A percentile compares a stretch with the other conserved stretches of the same genome.
Conservation (phyloP, 2,888 invertebrate species). For the Mactromeris polynyma region DNA sequence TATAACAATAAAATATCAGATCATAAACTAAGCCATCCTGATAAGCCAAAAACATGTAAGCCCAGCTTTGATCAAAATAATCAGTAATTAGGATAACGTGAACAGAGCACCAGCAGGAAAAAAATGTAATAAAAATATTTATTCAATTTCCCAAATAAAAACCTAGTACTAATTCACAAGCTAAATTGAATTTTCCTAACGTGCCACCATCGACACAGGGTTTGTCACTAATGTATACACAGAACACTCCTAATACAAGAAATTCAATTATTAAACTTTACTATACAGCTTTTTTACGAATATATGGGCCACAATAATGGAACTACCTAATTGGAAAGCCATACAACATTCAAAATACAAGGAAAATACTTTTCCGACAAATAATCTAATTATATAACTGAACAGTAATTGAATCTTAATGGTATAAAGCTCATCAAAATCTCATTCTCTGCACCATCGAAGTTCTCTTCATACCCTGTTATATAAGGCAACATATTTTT, state of each 20-base stretch:
- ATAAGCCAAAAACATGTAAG: too few relatives aligned
- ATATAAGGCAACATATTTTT: not conserved
- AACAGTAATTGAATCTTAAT: not conserved
- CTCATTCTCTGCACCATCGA: not conserved
- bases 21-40: too few relatives aligned
- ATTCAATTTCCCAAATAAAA: not conserved
- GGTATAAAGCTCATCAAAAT: not conserved
- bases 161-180: not conserved
- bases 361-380: not conserved
- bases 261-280: not conserved
- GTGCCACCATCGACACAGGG: not conserved
- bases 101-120: not conserved
- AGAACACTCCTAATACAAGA: not conserved
- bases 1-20: too few relatives aligned
- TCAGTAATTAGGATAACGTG: too few relatives aligned
- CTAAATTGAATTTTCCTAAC: not conserved
- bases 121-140: not conserved
- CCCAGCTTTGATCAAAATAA: too few relatives aligned
- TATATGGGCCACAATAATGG: not conserved
- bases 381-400: not conserved
- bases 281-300: not conserved
- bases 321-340: not conserved
- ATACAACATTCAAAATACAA: not conserved
- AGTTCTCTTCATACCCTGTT: not conserved
- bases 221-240: not conserved